Evolutionary conservation across 2,797 vertebrate genomes (phyloP).

Genomic region (Galaxias olidus): DNA sequence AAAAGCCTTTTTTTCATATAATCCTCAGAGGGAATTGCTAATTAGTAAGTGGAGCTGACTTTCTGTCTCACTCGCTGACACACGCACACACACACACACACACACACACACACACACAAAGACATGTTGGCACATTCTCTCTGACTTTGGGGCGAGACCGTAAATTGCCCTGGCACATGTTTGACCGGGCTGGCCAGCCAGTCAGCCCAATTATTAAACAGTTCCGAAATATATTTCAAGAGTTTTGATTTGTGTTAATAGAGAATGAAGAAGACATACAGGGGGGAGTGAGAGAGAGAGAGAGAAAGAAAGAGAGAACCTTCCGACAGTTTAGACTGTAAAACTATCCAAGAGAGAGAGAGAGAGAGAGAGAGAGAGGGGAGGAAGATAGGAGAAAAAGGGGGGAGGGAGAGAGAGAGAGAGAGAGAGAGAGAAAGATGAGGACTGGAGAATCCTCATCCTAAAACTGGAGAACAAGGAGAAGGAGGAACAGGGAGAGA

Average conservation of each 20-base stretch:
- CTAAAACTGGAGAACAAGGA: conserved; percentile 11
- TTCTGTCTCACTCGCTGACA: neutral
- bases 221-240: too few species aligned
- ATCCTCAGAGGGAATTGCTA: conserved; percentile 73
- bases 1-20: conserved; percentile 59
- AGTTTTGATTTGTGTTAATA: too few species aligned
- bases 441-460: conserved; percentile 26
- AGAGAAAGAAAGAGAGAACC: too few species aligned
- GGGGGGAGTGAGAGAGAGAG: too few species aligned
- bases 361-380: neutral
- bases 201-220: too few species aligned
- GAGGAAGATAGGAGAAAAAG: neutral
- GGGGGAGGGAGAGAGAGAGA: conserved; percentile 19
- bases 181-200: too few species aligned
- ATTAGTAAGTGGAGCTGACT: conserved; percentile 70
- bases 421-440: neutral
- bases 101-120: neutral
- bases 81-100: conserved; percentile 1
- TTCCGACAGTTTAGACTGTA: too few species aligned
- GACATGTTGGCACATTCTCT: neutral
- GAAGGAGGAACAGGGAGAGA: too few species aligned
- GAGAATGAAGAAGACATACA: too few species aligned
- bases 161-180: too few species aligned
- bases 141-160: neutral
- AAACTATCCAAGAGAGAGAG: too few species aligned